phyloP scores from a whole-genome alignment of 2,113 vertebrate species.

The Equus przewalskii region DNA sequence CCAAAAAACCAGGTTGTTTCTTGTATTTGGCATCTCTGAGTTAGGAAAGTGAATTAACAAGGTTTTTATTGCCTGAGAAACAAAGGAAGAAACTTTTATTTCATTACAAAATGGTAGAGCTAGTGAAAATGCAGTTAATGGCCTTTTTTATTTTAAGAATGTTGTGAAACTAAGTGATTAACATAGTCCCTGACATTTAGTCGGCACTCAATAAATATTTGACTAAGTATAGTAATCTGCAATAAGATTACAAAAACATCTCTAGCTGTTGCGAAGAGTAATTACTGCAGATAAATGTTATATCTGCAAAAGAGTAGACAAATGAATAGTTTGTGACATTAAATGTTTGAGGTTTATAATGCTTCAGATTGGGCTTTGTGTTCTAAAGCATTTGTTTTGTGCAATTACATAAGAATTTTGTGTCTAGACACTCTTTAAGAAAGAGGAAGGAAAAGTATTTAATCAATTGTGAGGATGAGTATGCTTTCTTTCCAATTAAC shows the following conservation, averaged over 20 bases:
- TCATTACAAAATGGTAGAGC: neutral
- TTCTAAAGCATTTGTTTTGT: constrained; percentile 41
- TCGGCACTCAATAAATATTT: neutral
- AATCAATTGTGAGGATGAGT: neutral
- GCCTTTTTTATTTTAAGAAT: neutral
- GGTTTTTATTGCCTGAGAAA: constrained; percentile 46
- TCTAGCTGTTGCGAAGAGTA: neutral
- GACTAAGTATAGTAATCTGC: neutral
- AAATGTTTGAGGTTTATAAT: constrained; percentile 33
- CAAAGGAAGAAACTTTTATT: neutral
- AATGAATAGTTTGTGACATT: constrained; percentile 24
- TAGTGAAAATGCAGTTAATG: neutral
- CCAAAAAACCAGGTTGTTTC: neutral
- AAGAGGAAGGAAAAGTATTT: neutral
- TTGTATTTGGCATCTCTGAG: neutral
- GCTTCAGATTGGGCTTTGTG: neutral
- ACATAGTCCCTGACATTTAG: neutral
- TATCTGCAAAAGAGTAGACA: neutral
- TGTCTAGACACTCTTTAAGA: neutral
- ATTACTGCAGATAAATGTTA: neutral
- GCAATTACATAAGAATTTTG: neutral
- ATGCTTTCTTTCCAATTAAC: neutral
- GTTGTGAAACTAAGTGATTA: neutral
- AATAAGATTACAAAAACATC: constrained; percentile 31
- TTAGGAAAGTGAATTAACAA: constrained; percentile 37